Percentiles rank a stretch among this genome's conserved stretches.
phyloP scores from a whole-genome alignment of 2,797 vertebrate genomes.

The Spinibarbus caldwelli region DNA sequence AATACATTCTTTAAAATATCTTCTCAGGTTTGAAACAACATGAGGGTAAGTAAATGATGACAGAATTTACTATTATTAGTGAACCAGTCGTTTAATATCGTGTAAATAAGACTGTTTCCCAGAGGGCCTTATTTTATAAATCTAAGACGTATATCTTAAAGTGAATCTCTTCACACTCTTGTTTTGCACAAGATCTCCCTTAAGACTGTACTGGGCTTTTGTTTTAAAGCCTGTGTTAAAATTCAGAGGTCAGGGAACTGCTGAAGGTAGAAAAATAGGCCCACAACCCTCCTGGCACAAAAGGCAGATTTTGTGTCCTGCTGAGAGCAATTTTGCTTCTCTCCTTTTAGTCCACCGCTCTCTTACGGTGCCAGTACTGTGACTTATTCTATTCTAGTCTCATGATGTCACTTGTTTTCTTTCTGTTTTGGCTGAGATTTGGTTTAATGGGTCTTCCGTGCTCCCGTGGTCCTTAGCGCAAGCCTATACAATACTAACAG shows the following conservation, averaged over 20 bases:
- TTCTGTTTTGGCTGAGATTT: conserved; percentile 5
- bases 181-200: neutral
- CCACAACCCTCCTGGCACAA: neutral
- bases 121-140: neutral
- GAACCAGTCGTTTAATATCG: neutral
- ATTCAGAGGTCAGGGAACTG: neutral
- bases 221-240: conserved; percentile 31
- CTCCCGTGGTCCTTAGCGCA: conserved; percentile 16
- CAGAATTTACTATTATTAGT: neutral
- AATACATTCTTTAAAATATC: neutral
- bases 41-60: neutral
- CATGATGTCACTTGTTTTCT: conserved; percentile 17
- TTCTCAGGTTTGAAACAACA: neutral
- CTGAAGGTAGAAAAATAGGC: neutral
- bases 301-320: neutral
- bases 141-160: neutral
- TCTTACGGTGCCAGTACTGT: neutral
- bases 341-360: neutral
- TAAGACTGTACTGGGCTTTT: neutral
- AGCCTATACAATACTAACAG: conserved; percentile 30
- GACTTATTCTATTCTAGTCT: conserved; percentile 3
- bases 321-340: conserved; percentile 1
- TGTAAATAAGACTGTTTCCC: neutral
- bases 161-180: neutral
- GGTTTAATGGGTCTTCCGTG: conserved; percentile 1